Evolutionary conservation across 35 echinoderm and acorn worm species (phyloP), one percentile per base, ranked within the genome.

Genomic region (Apostichopus japonicus): DNA sequence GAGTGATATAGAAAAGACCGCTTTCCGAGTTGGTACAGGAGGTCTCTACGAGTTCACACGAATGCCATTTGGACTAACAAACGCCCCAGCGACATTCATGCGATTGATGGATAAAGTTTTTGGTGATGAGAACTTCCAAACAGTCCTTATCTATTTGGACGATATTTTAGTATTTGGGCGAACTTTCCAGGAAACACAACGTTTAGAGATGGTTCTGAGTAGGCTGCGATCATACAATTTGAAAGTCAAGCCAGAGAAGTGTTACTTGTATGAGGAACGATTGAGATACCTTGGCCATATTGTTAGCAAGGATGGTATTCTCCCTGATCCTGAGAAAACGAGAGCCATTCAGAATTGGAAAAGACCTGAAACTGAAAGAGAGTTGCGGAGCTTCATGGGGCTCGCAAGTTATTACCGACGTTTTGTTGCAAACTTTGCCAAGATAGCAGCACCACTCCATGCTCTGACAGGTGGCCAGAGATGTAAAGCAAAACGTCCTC

Each of bases 401-500:
- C 58, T 97, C 8, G 87, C 86, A 72, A 59, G 91, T 54, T 97
- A 95, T 72, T 97, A 97, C 72, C 17, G 96, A 5, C 86, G 93
- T 25, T 97, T 97, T 83, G 86, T 97, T 4, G 16, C 83, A 53
- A 86, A 70, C 4, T 95, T 90, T 94, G 62, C 94, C 6, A 86
- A 95, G 27, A 87, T 98, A 77, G 94, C 94, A 55, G 92, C 59
- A 55, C 96, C 96, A 7, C 75, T 98, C 13, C 96, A 98, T 77
- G 57, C 77, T 4, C 71, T 97, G 10, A 54, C 94, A 13, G 91
- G 90, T 53, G 61, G 55, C 15, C 19, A 55, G 54, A 44, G 2
- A 44, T 44, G 33, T 44, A 44, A 44, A 44, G 33, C 33, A 44
- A 94, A 90, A 10, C 89, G 87, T 11, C 91, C 91, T 61, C 87